Base-by-base conservation (phyloP, 2,797 vertebrate species). In the Typhlichthys eigenmanni region DNA sequence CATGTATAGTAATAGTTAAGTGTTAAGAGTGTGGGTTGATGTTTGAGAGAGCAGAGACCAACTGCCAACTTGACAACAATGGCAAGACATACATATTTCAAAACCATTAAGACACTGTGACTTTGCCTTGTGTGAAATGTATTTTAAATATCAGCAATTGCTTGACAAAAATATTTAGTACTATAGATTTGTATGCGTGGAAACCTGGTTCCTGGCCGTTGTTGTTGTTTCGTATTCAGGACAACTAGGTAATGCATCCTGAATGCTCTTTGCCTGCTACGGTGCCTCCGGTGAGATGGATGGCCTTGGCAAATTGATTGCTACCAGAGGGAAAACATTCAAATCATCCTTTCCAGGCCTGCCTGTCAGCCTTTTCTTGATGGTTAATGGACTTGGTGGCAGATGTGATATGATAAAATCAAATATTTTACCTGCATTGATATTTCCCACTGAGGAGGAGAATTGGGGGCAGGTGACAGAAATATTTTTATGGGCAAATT, bases 281-380 rank as follows among this genome's bases (percentile, higher is more conserved):
- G 24, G 24, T 29, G 50, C 61, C 64, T 66, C 76, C 68, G 60
- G 60, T 0, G 53, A 63, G 56, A 73, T 75, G 76, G 74, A 74
- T 47, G 17, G 62, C 75, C 68, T 63, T 68, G 78, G 72, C 68
- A 74, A 73, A 78, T 76, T 67, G 70, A 74, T 67, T 55, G 69
- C 55, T 58, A 76, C 38, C 60, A 13, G 32, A 47, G 68, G 69
- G 77, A 76, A 69, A 56, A 66, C 54, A 72, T 71, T 76, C 67
- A 79, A 71, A 82, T 79, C 65, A 80, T 68, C 64, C 74, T 71
- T 76, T 68, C 12, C 71, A 77, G 64, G n/a, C 48, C 45, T 2
- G 52, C 60, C 58, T 47, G 32, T 58, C 63, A 38, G 64, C 12
- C 57, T 62, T 10, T 60, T 82, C 62, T 62, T 43, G 48, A 69